Conservation (phyloP, 1,140 invertebrate species). For the fruit fly (Drosophila melanogaster) region Release_6_plus_ISO1_MT NT_037436.4:20355501-20356000, state of each 20-base stretch:
- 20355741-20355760: conserved; percentile 87
- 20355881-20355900: conserved; percentile 95
- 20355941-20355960: conserved; percentile 91
- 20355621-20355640: conserved; percentile 86
- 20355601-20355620: conserved; percentile 88
- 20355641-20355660: conserved; percentile 85
- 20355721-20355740: conserved; percentile 91
- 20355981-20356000: conserved; percentile 96
- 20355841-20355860: conserved; percentile 90
- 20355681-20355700: conserved; percentile 91
- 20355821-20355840: conserved; percentile 56
- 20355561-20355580: conserved; percentile 92
- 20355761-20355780: conserved; percentile 95
- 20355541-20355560: conserved; percentile 92
- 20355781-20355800: conserved; percentile 91
- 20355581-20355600: conserved; percentile 88
- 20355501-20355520: conserved; percentile 90
- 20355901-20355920: conserved; percentile 90
- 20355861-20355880: conserved; percentile 98
- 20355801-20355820: conserved; percentile 66
- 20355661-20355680: conserved; percentile 87
- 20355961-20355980: conserved; percentile 96
- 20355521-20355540: conserved; percentile 95
- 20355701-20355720: conserved; percentile 93
- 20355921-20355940: conserved; percentile 88